Conservation (phyloP, 2,888 invertebrate species). For the Arrhopalites spinosus region DNA sequence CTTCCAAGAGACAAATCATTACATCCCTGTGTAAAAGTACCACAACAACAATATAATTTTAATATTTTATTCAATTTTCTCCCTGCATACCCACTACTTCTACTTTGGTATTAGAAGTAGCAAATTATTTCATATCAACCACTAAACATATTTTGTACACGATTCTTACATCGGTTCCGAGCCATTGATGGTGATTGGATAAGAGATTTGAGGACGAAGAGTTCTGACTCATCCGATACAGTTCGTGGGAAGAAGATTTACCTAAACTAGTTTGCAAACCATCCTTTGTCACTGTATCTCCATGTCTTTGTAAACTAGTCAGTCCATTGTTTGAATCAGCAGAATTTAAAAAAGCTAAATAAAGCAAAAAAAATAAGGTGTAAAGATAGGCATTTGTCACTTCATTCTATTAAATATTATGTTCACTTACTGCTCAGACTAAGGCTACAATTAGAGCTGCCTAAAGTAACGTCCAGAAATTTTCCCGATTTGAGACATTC, state of each 20-base stretch:
- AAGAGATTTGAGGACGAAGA: conserved; percentile 25
- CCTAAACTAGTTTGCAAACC: background rate
- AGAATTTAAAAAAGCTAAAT: conserved; percentile 6
- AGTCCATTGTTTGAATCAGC: conserved; percentile 22
- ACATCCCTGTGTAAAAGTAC: no score
- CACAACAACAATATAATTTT: background rate
- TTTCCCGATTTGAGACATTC: conserved; percentile 44
- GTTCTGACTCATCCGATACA: conserved; percentile 17
- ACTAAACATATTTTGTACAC: no score
- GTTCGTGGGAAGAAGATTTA: conserved; percentile 3
- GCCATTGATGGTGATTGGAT: conserved; percentile 25
- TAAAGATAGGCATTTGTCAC: no score
- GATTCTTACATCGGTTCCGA: conserved; percentile 26
- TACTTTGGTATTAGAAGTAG: no score
- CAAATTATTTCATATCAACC: no score
- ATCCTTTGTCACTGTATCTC: background rate
- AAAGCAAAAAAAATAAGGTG: no score
- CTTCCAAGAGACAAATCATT: conserved; percentile 41
- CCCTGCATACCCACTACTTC: background rate
- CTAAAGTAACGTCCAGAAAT: conserved; percentile 48
- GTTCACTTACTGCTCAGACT: conserved; percentile 43
- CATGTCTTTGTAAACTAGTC: conserved; percentile 6
- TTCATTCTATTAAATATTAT: no score
- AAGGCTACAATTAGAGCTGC: conserved; percentile 47
- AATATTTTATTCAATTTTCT: background rate